Base-by-base conservation (phyloP, 1,140 invertebrate species). In the Lepidostoma basale region DNA sequence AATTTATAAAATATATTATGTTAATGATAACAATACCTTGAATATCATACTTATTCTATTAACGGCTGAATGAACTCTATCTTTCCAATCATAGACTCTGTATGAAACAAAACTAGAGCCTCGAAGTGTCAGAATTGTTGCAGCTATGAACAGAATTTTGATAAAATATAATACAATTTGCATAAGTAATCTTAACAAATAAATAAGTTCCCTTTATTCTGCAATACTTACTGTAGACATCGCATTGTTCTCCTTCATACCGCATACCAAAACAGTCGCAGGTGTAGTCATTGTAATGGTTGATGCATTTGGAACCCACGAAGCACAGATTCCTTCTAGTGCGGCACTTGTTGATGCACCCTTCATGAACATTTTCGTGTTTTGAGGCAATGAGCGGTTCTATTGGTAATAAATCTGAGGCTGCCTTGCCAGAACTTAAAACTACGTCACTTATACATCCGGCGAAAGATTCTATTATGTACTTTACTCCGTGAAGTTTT, bases 31-130 rank as follows among this genome's bases (percentile, higher is more conserved):
- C 26, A 66, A 56, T 85, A 92, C 91, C 85, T 93, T 94, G 78
- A 97, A 97, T 75, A 92, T 86, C 67, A 97, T 81, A 75, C 94
- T 95, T 64, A 97, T 92, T 70, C 92, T 85, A 68, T 92, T 95
- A 6, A 89, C 88, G 20, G 93, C 91, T 0, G 93, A 93, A 76
- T 96, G 92, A 8, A 95, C 91, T 39, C 92, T 85, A 79, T 96
- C 93, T 77, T 94, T 93, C 91, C 93, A 95, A 74, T 95, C 92
- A 77, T 96, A 97, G 12, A 97, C 91, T 54, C 93, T 85, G 78
- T 96, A 97, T 0, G 93, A 95, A 1, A 98, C 89, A 82, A 94
- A 97, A 23, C 95, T 96, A 58, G 94, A 95, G 0, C 95, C 95
- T 68, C 92, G 85, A 9, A 97, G 79, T 0, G 95, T 97, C 23